Evolutionary conservation across 1,140 invertebrate genomes (phyloP).

Genomic region (Aphaenogaster rudis): DNA sequence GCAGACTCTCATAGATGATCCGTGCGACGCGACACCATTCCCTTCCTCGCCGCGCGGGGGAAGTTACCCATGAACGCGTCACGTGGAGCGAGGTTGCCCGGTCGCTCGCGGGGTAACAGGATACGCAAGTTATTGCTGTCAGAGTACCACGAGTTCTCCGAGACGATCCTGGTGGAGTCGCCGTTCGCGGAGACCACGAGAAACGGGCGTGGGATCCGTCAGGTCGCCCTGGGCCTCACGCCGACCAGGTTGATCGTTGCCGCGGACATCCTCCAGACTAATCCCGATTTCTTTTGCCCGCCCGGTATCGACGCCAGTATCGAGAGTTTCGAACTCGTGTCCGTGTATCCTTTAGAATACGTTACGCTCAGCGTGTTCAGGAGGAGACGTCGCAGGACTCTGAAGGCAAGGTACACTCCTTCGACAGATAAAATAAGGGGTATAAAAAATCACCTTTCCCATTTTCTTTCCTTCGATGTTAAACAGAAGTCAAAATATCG

Average conservation of each 20-base stretch:
- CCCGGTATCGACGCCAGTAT: conserved; percentile 86
- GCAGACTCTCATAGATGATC: conserved; percentile 43
- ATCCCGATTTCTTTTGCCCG: conserved; percentile 78
- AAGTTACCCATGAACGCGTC: conserved; percentile 51
- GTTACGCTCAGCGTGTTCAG: conserved; percentile 88
- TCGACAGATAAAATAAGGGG: conserved; percentile 6
- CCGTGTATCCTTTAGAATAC: conserved; percentile 88
- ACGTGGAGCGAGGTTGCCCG: not conserved
- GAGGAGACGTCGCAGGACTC: conserved; percentile 84
- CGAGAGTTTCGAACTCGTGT: conserved; percentile 88
- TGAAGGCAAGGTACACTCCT: conserved; percentile 88
- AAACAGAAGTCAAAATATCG: not conserved
- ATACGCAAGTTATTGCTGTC: conserved; percentile 88
- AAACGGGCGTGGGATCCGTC: conserved; percentile 87
- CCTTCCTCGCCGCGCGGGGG: not conserved
- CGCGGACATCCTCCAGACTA: conserved; percentile 84
- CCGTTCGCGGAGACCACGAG: conserved; percentile 89
- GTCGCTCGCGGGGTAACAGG: conserved; percentile 84
- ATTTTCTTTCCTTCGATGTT: not conserved
- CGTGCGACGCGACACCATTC: not conserved
- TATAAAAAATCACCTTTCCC: not conserved
- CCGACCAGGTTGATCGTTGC: conserved; percentile 88
- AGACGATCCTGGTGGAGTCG: conserved; percentile 88
- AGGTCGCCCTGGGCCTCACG: conserved; percentile 89
- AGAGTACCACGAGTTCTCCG: conserved; percentile 88